Evolutionary conservation across 2,113 vertebrate genomes (phyloP), one percentile per base, ranked within the genome.

Genomic region (Atherinomorus stipes): DNA sequence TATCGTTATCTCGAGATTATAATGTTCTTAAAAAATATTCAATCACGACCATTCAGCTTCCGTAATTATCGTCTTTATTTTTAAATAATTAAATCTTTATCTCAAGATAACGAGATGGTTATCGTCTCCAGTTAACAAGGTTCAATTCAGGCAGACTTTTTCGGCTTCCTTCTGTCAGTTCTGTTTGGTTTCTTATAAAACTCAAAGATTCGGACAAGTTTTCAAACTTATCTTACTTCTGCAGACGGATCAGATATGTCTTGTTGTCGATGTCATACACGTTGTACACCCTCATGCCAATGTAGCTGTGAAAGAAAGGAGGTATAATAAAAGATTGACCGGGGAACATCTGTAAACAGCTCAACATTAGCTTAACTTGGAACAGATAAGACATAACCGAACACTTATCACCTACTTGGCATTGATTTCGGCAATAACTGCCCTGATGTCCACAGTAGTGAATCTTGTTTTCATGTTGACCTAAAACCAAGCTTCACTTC

Each of bases 261-360:
- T 98, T 99, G 57, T 90, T 98, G 89, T 99, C 98, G 92, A 99
- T 97, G 90, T 99, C 98, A 40, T 99, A 99, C 60, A 99, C 94
- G 71, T 99, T 99, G 93, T 96, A 92, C 11, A 99, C 98, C 88
- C 98, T 94, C 97, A 99, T 98, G 45, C 98, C 98, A 79, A 98
- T 50, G 70, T 97, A 95, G 85, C 98, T 99, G 95, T 9, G 71
- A 80, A 66, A 74, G 78, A 44, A 83, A 0, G 13, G 22, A 8
- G 7, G 5, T 22, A 42, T 72, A 64, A 15, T 4, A 25, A 70
- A 51, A 8, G 1, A 58, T 71, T 42, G 54, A 4, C 51, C 68
- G 28, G 1, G 21, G 16, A 67, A 60, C 42, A 65, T 44, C 5
- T 71, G 67, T 22, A 21, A 15, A 73, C 37, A 80, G 25, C 11